Evolutionary conservation across 2,113 vertebrate species (phyloP).

Genomic region (Pollachius pollachius): DNA sequence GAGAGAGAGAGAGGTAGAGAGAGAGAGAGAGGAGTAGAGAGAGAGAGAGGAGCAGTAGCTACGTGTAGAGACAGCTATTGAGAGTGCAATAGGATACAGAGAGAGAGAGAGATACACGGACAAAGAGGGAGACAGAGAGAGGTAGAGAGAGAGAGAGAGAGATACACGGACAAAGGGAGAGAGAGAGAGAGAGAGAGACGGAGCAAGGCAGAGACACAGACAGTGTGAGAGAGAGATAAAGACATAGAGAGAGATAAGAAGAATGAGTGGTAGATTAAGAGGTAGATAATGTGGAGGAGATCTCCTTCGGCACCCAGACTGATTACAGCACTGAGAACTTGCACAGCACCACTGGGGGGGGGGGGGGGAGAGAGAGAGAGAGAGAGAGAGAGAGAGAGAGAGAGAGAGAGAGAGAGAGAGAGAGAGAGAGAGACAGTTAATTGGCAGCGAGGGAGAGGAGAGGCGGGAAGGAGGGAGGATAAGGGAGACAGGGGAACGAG

Average conservation of each 20-base stretch:
- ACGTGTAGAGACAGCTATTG: neutral
- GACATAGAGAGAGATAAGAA: slow-evolving; percentile 8
- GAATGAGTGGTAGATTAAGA: slow-evolving; percentile 52
- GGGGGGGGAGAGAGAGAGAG: slow-evolving; percentile 6
- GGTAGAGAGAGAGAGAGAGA: neutral
- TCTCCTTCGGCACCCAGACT: slow-evolving; percentile 56
- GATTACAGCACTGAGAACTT: slow-evolving; percentile 43
- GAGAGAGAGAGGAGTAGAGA: neutral
- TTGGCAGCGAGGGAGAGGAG: too few species aligned
- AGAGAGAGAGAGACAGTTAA: neutral
- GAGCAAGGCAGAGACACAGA: neutral
- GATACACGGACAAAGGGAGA: too few species aligned
- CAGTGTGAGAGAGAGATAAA: neutral
- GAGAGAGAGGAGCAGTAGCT: neutral
- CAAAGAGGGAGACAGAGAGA: neutral
- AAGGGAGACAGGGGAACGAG: slow-evolving; percentile 12
- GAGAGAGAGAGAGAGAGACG: neutral
- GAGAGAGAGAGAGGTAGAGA: neutral
- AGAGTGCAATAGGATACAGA: neutral
- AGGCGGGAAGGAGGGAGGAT: slow-evolving; percentile 4
- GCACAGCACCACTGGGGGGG: neutral
- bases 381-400: slow-evolving; percentile 25
- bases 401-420: neutral
- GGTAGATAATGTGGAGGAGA: slow-evolving; percentile 41
- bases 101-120: neutral